phyloP scores from a whole-genome alignment of 2,113 vertebrate species.

The Prunella himalayana region DNA sequence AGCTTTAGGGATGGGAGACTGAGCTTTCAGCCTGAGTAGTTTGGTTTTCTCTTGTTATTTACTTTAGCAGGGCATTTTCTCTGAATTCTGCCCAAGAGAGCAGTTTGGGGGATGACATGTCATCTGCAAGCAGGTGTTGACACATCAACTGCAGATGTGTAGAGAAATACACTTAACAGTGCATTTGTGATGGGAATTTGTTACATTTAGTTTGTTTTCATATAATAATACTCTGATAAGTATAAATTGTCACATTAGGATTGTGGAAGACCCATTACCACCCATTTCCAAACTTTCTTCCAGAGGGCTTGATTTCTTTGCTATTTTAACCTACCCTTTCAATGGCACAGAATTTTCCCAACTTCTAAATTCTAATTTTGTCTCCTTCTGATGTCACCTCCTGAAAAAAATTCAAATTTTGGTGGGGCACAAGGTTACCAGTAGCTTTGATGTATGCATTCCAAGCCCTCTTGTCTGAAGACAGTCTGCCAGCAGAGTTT shows the following conservation, averaged over 20 bases:
- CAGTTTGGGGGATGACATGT: neutral
- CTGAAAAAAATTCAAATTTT: neutral
- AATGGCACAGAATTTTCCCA: neutral
- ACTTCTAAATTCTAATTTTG: neutral
- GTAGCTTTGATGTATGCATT: constrained; percentile 12
- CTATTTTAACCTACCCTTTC: neutral
- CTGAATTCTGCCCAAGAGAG: neutral
- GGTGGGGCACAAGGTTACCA: neutral
- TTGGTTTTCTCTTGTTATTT: neutral
- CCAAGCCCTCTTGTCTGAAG: neutral
- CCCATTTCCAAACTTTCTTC: neutral
- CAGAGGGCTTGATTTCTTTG: neutral
- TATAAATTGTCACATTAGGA: neutral
- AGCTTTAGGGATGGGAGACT: neutral
- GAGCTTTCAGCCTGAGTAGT: neutral
- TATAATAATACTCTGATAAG: neutral
- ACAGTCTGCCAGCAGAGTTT: neutral
- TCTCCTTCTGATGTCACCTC: neutral
- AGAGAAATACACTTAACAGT: neutral
- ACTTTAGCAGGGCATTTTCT: neutral
- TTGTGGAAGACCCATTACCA: neutral
- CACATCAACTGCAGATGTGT: neutral
- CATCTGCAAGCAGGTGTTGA: neutral
- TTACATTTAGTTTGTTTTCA: neutral
- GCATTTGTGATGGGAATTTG: neutral